Evolutionary conservation across 2,113 vertebrate species (phyloP), one percentile per base, ranked within the genome.

Genomic region (Sorex araneus): DNA sequence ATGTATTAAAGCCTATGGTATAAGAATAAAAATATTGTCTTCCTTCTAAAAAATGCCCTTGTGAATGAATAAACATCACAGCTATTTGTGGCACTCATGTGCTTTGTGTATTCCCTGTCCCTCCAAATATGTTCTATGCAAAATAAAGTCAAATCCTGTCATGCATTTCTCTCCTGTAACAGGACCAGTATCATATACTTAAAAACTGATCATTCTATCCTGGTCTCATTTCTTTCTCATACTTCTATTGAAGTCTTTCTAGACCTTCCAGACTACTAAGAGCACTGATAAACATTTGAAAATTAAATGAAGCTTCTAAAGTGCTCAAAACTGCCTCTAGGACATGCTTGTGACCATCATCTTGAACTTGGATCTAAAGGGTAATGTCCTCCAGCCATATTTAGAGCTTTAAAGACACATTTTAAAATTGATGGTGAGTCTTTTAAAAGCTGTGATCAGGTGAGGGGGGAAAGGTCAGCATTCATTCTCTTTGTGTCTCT

Each of bases 361-460:
- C 94, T 92, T 96, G 93, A 96, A 94, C 80, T 87, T 6, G 77
- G 89, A 64, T 94, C 89, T 91, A 91, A 94, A 95, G 95, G 92
- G 81, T 60, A 15, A 95, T 89, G 94, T 87, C 96, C 95, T 96
- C 70, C 28, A 94, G 95, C 95, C 77, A 91, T 96, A 94, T 89
- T 94, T 92, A 95, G 40, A 91, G 81, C 94, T 95, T 96, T 94
- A 95, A 96, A 96, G 95, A 75, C 84, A 84, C 57, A 45, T 82
- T 96, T 97, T 95, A 75, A 95, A 93, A 95, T 87, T 93, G 95
- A 92, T 84, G 91, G 80, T 54, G 78, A 81, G 71, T 40, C 93
- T 95, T 88, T 96, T 93, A 92, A 95, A 95, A 84, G 43, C 91
- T 94, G 64, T 92, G 95, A 94, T 96, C 96, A 93, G 91, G 87